Base-by-base conservation (phyloP, 2,113 vertebrate genomes). In the Rana temporaria region DNA sequence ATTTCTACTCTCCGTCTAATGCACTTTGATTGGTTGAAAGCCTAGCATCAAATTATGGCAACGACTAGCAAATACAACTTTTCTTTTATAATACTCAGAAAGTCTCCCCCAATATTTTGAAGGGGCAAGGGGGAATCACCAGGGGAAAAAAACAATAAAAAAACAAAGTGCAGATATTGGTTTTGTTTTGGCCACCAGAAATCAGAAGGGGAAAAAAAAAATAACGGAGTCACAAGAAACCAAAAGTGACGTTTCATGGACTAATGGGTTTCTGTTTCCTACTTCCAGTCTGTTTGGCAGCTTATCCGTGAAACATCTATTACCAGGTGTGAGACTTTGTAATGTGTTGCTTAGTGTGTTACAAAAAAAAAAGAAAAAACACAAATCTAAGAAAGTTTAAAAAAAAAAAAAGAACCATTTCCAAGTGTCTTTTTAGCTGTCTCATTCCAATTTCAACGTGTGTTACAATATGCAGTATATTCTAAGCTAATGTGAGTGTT, bases 401-500 rank as follows among this genome's bases (percentile, higher is more conserved):
- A 89, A 91, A 90, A 88, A 92, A 90, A 87, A 92, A 92, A 91
- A 90, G 89, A 92, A 90, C 92, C 91, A 92, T 92, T 90, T 89
- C 90, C 91, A 95, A 91, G 95, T 98, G 98, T 99, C 96, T 94
- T 96, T 76, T 57, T 97, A 96, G 95, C 96, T 96, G 97, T 97
- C 95, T 94, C 97, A 97, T 95, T 95, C 96, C 96, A 93, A 96
- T 97, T 96, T 97, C 95, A 94, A 94, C 97, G 96, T 98, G 96
- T 98, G 96, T 98, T 98, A 96, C 95, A 98, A 98, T 99, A 98
- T 98, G 98, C 97, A 96, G 98, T 98, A 97, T 99, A 98, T 98
- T 96, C 96, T 95, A 95, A 96, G 97, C 97, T 97, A 95, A 97
- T 90, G 98, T 99, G 96, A 82, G 96, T 97, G 95, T 96, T 97